Evolutionary conservation across 2,888 invertebrate genomes (phyloP).

Genomic region (Endomychus coccineus): DNA sequence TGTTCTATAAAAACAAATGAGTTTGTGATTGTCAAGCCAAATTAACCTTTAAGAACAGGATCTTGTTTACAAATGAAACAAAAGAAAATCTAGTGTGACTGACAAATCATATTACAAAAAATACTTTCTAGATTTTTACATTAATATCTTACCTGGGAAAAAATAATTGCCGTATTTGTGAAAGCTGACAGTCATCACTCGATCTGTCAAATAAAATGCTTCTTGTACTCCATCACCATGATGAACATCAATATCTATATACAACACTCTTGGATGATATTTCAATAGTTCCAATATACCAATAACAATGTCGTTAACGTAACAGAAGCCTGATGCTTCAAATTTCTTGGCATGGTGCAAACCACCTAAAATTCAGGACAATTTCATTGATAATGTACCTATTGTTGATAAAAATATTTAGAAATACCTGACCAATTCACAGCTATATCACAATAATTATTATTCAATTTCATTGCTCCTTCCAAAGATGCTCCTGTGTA

Average conservation of each 20-base stretch:
- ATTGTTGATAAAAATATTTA: not conserved
- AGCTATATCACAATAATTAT: constrained; percentile 92
- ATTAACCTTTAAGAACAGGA: no score
- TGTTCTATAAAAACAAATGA: no score
- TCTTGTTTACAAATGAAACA: no score
- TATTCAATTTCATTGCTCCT: constrained; percentile 93
- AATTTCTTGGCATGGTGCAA: constrained; percentile 99
- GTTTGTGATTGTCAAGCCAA: no score
- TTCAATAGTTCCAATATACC: constrained; percentile 91
- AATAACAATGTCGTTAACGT: constrained; percentile 98
- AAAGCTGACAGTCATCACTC: constrained; percentile 99
- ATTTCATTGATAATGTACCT: not conserved
- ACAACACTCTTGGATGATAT: constrained; percentile 88
- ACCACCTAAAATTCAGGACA: constrained; percentile 52
- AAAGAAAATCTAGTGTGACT: no score
- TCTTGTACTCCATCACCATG: constrained; percentile 97
- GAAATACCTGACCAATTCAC: constrained; percentile 87
- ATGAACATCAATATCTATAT: constrained; percentile 98
- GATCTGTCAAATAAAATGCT: constrained; percentile 92
- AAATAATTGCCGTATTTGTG: constrained; percentile 98
- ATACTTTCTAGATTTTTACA: no score
- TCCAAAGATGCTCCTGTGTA: constrained; percentile 98
- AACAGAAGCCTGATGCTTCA: constrained; percentile 98
- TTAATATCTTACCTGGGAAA: constrained; percentile 67
- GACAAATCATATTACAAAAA: no score